phyloP scores from a whole-genome alignment of 92 coral and sea anemone species.

The Blastomussa wellsi region DNA sequence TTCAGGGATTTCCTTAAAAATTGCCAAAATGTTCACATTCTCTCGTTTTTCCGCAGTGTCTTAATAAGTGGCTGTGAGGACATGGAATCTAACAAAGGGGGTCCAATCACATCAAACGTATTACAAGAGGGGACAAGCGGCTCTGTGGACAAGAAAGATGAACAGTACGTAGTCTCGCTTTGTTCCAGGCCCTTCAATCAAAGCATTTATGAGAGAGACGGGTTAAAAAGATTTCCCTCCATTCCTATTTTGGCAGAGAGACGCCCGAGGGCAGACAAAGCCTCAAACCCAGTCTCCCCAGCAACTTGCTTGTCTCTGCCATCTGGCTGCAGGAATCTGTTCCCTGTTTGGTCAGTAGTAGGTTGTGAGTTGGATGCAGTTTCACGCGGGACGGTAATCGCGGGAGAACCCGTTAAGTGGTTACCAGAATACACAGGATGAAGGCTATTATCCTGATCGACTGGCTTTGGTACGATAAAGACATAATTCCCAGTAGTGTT shows the following conservation, averaged over 20 bases:
- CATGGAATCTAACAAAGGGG: no score
- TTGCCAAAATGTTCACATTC: no score
- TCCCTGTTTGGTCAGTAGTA: not conserved
- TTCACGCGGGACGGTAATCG: not conserved
- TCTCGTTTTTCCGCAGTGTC: no score
- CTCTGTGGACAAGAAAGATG: no score
- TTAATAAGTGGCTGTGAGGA: no score
- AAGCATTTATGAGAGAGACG: conserved; percentile 6
- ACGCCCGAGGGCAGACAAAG: conserved; percentile 64
- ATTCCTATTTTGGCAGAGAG: conserved; percentile 70
- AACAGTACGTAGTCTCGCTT: no score
- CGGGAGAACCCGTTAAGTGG: conserved; percentile 14
- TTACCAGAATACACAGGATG: not conserved
- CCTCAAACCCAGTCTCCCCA: conserved; percentile 72
- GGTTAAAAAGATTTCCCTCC: not conserved
- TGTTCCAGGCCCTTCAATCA: no score
- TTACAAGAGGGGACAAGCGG: no score
- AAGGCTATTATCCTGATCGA: not conserved
- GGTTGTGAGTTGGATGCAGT: not conserved
- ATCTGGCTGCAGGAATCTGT: conserved; percentile 1
- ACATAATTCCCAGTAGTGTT: not conserved
- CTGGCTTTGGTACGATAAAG: conserved; percentile 28
- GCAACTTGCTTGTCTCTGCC: conserved; percentile 12
- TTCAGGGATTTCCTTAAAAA: no score
- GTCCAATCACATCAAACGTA: no score